Evolutionary conservation across 2,797 vertebrate genomes (phyloP), one percentile per base, ranked within the genome.

Genomic region (Amphiprion clarkii): DNA sequence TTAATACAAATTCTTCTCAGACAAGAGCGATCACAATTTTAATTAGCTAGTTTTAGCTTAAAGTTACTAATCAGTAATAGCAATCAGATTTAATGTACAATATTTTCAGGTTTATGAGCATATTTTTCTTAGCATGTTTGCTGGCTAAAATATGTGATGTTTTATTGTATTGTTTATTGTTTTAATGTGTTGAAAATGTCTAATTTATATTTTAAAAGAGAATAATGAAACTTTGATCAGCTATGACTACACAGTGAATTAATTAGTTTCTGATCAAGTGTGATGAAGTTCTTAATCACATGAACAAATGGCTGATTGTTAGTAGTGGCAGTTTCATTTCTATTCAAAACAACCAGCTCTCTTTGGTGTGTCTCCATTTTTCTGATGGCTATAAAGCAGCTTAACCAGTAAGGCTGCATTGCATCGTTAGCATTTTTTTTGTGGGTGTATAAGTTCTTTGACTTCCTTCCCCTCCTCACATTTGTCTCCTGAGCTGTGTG

Each of bases 381-480:
- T 79, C 55, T 76, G 76, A 74, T 60, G 64, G 9, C 39, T 53
- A 14, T 19, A 23, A 87, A 86, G 93, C 76, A 78, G 93, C 67
- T 65, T n/a, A 93, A 96, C 95, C 93, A 74, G 95, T 93, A 89
- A 25, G 87, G 67, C 63, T 66, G 78, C 91, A 94, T 93, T 89
- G 74, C 89, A 93, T 90, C 44, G 21, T 90, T 86, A 44, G 60
- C 86, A 92, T 93, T 83, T 89, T 89, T 82, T 93, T 84, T 67
- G 62, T 76, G 76, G 63, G 95, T 96, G 89, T 95, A 92, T 94
- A 94, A 92, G 60, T 86, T 63, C 53, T 78, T 59, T 29, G 51
- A 60, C 86, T 67, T 44, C 60, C 29, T 77, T 77, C n/a, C 59
- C 75, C 64, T 57, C 0, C 59, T 88, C 89, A 91, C 74, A 87